phyloP scores from a whole-genome alignment of 1,140 invertebrate species.

The Lutraria rhynchaena region DNA sequence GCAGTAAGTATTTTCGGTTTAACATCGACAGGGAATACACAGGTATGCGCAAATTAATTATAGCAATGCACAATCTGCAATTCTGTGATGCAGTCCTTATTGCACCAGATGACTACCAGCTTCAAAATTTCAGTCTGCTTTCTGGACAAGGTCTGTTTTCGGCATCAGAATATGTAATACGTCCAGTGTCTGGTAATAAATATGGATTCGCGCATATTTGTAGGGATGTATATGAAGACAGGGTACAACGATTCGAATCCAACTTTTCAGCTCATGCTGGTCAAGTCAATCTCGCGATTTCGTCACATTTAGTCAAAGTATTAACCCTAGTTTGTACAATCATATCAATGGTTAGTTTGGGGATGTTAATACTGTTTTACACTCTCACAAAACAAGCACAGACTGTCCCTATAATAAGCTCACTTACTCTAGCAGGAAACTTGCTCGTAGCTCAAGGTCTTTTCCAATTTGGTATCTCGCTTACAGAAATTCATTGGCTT shows the following conservation, averaged over 20 bases:
- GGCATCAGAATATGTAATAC: background rate
- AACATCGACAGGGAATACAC: background rate
- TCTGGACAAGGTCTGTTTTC: background rate
- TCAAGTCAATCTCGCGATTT: background rate
- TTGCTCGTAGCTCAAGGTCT: background rate
- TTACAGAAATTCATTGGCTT: background rate
- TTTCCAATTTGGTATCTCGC: conserved; percentile 5
- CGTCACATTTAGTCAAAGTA: background rate
- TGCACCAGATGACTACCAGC: background rate
- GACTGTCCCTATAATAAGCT: background rate
- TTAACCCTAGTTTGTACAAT: background rate
- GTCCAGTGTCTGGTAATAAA: background rate
- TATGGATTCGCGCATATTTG: background rate
- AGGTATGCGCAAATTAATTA: background rate
- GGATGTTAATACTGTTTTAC: background rate
- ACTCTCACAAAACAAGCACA: background rate
- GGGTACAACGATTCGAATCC: background rate
- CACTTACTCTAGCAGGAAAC: background rate
- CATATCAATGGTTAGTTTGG: background rate
- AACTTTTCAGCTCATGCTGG: background rate
- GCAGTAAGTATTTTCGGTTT: background rate
- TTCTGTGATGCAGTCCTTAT: background rate
- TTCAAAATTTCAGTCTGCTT: background rate
- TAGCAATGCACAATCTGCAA: background rate
- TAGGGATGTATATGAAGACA: background rate